phyloP scores from a whole-genome alignment of 1,140 invertebrate species.

The Diprion similis region DNA sequence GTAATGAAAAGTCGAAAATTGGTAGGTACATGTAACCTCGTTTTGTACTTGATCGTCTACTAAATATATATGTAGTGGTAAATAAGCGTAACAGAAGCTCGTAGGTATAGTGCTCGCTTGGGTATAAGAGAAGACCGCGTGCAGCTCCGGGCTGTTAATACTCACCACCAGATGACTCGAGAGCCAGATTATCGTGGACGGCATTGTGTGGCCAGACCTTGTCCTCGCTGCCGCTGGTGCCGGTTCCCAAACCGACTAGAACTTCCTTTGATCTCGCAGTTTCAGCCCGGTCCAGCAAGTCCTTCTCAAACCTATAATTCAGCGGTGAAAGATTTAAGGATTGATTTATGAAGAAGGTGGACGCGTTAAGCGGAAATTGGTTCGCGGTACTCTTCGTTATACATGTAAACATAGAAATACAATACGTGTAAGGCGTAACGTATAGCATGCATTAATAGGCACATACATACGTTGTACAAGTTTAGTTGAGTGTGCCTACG shows the following conservation, averaged over 20 bases:
- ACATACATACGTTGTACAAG: not conserved
- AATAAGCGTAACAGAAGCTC: conserved; percentile 10
- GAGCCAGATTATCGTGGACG: conserved; percentile 28
- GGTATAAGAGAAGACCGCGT: not conserved
- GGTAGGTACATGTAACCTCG: too few relatives aligned
- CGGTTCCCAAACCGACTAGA: conserved; percentile 35
- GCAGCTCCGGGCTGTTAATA: not conserved
- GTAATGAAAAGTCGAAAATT: too few relatives aligned
- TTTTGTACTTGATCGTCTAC: too few relatives aligned
- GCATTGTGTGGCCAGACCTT: not conserved
- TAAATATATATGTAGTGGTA: not conserved
- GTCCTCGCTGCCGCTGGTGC: conserved; percentile 23
- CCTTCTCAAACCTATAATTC: conserved; percentile 45
- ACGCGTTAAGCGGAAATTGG: not conserved
- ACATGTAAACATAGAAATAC: not conserved
- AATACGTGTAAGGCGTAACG: not conserved
- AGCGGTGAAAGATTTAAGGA: too few relatives aligned
- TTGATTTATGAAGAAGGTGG: not conserved
- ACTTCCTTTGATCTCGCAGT: conserved; percentile 38
- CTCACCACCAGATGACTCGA: conserved; percentile 31
- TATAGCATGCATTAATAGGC: not conserved
- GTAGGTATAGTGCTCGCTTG: not conserved
- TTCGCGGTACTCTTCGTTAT: conserved; percentile 4
- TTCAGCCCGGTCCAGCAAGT: conserved; percentile 46
- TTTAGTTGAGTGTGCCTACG: too few relatives aligned